A percentile compares a stretch with the other conserved stretches of the same genome.
These are phyloP conservation scores for Trichonephila clavipes DNA, from an alignment of 1,140 invertebrate species.

Conservation along the genomic window DNA sequence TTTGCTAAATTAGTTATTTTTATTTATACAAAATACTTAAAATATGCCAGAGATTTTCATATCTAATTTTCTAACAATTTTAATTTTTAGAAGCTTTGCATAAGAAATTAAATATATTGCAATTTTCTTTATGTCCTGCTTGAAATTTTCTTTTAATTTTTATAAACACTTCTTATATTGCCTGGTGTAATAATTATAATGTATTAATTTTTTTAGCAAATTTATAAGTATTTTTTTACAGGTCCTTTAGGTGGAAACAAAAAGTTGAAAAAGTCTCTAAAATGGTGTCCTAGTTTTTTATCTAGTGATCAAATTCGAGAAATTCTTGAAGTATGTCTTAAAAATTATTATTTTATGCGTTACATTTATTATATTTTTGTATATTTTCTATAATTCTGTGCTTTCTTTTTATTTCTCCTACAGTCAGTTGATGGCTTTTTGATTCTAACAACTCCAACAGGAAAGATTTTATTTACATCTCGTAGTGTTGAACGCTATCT, in stretches of 20 bases:
- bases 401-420: constrained; percentile 80
- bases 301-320: constrained; percentile 78
- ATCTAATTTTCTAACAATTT: too few relatives aligned
- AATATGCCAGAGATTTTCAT: too few relatives aligned
- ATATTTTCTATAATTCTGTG: too few relatives aligned
- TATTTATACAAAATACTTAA: too few relatives aligned
- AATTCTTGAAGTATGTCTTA: constrained; percentile 76
- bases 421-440: constrained; percentile 87
- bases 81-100: too few relatives aligned
- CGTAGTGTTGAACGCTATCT: constrained; percentile 90
- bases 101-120: too few relatives aligned
- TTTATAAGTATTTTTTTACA: neutral
- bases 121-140: too few relatives aligned
- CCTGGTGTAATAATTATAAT: too few relatives aligned
- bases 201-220: too few relatives aligned
- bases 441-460: constrained; percentile 89
- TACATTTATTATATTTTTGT: neutral
- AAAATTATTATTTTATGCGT: neutral
- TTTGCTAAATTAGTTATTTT: too few relatives aligned
- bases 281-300: constrained; percentile 76
- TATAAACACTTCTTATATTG: too few relatives aligned
- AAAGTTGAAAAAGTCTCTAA: constrained; percentile 65
- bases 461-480: constrained; percentile 93
- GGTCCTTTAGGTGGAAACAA: constrained; percentile 66
- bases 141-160: too few relatives aligned